Conservation (phyloP, 2,888 invertebrate genomes). For the Diarsia rubi region DNA sequence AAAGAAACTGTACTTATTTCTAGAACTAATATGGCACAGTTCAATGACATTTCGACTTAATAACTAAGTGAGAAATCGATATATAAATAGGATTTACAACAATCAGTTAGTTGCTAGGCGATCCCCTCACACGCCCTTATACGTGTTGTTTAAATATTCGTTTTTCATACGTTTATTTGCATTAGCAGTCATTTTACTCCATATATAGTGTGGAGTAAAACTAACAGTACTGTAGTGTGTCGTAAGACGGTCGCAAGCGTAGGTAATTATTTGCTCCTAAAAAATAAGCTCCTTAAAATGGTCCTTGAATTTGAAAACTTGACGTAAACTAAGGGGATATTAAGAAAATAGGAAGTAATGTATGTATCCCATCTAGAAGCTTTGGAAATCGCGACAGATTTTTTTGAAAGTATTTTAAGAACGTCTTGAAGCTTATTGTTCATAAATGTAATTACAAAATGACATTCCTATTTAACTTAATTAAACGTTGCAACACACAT, state of each 20-base stretch:
- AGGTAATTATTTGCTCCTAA: too few species aligned
- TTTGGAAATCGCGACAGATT: neutral
- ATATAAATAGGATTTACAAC: constrained; percentile 10
- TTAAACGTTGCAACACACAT: neutral
- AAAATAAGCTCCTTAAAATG: too few species aligned
- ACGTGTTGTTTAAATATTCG: constrained; percentile 34
- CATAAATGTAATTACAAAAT: neutral
- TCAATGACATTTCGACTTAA: constrained; percentile 12
- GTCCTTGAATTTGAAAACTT: constrained; percentile 14
- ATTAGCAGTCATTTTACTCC: constrained; percentile 9
- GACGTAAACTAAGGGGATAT: constrained; percentile 14
- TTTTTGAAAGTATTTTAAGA: neutral
- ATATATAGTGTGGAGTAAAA: constrained; percentile 8
- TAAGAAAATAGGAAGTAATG: neutral
- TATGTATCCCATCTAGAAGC: neutral
- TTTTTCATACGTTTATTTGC: constrained; percentile 45
- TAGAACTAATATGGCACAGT: constrained; percentile 9
- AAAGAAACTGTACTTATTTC: constrained; percentile 12
- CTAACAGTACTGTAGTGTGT: constrained; percentile 20
- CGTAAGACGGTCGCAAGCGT: constrained; percentile 20
- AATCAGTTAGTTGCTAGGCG: constrained; percentile 27
- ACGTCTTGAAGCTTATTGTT: neutral
- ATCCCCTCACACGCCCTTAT: constrained; percentile 28
- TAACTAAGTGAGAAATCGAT: neutral
- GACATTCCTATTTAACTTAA: neutral